Percentiles rank a stretch among this genome's conserved stretches.
phyloP scores from a whole-genome alignment of 2,113 vertebrate genomes.

The Ovis aries region ARS-UI_Ramb_v3.0 NC_056055.1:49234501-49235000 shows the following conservation, averaged over 20 bases:
- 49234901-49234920: not conserved
- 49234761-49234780: fast-evolving
- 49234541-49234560: not conserved
- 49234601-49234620: not conserved
- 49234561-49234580: not conserved
- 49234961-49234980: not conserved
- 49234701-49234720: not conserved
- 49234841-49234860: not conserved
- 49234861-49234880: not conserved
- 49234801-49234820: not conserved
- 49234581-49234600: not conserved
- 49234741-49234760: not conserved
- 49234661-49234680: not conserved
- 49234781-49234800: fast-evolving
- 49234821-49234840: not conserved
- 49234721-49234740: not conserved
- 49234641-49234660: not conserved
- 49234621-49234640: not conserved
- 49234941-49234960: not conserved
- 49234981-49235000: not conserved
- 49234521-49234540: not conserved
- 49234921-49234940: not conserved
- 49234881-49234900: not conserved
- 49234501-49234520: not conserved
- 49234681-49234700: not conserved